These are phyloP conservation scores for Laticauda laticaudata DNA, from an alignment of 2,113 vertebrate genomes.

Conservation along the genomic window DNA sequence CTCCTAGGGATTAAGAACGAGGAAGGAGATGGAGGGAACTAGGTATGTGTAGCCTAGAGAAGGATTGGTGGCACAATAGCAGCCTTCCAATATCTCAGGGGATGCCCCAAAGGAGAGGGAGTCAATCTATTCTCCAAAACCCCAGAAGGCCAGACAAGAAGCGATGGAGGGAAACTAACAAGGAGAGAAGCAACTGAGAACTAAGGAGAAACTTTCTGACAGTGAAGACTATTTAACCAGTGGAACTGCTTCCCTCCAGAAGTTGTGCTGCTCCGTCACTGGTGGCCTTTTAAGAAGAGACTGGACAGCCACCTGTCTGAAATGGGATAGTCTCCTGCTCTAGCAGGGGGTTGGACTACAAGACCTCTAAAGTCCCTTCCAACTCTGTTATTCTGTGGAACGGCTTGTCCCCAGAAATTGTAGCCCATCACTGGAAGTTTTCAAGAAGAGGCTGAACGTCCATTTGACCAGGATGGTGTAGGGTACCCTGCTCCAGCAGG, in stretches of 20 bases:
- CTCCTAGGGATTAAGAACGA: too few relatives aligned
- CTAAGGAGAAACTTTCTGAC: not conserved
- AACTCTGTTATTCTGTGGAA: too few relatives aligned
- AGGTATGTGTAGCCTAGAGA: not conserved
- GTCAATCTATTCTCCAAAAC: not conserved
- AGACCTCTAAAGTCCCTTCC: too few relatives aligned
- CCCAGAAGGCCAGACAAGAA: not conserved
- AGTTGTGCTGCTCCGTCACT: not conserved
- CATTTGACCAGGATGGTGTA: accelerated
- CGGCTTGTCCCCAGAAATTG: too few relatives aligned
- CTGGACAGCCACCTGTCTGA: too few relatives aligned
- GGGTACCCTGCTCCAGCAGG: too few relatives aligned
- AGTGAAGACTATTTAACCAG: not conserved
- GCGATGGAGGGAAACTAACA: not conserved
- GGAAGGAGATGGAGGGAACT: not conserved
- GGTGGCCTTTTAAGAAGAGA: too few relatives aligned
- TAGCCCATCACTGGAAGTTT: not conserved
- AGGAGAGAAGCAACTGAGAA: not conserved
- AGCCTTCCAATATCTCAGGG: not conserved
- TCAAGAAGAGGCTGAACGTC: not conserved
- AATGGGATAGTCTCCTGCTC: too few relatives aligned
- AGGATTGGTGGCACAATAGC: not conserved
- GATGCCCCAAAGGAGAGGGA: not conserved
- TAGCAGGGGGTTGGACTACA: too few relatives aligned
- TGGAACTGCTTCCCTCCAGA: not conserved